Base-by-base conservation (phyloP, 2,888 invertebrate genomes). In the Pristionchus fissidentatus region DNA sequence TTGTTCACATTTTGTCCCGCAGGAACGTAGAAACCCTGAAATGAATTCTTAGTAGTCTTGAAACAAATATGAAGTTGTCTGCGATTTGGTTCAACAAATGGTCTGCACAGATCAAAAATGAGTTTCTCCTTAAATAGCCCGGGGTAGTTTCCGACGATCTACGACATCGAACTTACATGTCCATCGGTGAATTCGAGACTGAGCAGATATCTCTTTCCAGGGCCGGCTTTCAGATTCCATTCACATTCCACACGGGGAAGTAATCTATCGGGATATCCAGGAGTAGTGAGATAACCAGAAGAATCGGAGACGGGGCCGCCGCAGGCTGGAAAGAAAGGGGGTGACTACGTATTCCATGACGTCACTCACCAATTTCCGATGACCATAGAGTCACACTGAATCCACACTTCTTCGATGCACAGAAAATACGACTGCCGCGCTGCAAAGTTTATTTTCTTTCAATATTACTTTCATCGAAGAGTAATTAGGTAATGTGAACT, bases 191-290 rank as follows among this genome's bases (percentile, higher is more conserved):
- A 91, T 38, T 89, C 85, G 52, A 92, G 84, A 62, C 88, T 87
- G 43, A 92, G 83, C 13, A 83, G 32, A 83, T 91, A 92, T 22
- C 90, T 84, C 43, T 83, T 84, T 29, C 89, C 89, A 15, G 88
- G 87, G 70, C 89, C 89, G 10, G 91, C 90, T 29, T 88, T 77
- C 75, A 92, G 88, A 35, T 88, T 85, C 91, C 91, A 92, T 3
- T 79, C 77, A 79, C 91, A 91, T 62, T 75, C 73, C 35, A 86
- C 85, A 86, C 89, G 85, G 10, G 88, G 86, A 1, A 90, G 83
- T 0, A 89, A 84, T 35, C 38, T 83, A 79, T 85, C 84, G 0
- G 89, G 90, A 84, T 87, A 90, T 29, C 90, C 90, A n/a, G 90
- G 90, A 2, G 87, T 84, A 22, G 84, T 84, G 13, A 92, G 38